Base-by-base conservation (phyloP, 2,113 vertebrate genomes). In the Spea multiplicata region DNA sequence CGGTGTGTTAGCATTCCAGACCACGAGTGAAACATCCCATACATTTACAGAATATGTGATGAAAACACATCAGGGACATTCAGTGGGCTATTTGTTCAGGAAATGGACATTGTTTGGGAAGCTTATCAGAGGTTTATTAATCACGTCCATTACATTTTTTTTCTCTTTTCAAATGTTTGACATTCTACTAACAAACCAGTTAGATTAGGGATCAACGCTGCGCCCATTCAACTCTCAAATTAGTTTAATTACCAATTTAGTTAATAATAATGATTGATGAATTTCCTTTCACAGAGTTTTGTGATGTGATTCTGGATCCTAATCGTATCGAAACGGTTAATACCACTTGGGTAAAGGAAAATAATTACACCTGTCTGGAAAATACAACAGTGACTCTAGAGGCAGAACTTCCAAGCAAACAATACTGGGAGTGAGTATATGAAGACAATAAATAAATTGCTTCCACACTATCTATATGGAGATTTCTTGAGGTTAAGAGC, bases 371-470 rank as follows among this genome's bases (percentile, higher is more conserved):
- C 0, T 93, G 91, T 72, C 7, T 88, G 0, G 88, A 88, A 4
- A 88, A 81, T 73, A 88, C 82, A 48, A 85, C 92, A 71, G 68
- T 46, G 67, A 85, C 78, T 75, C 84, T 68, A 53, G 67, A 87
- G 44, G 85, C 89, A 30, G 91, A 95, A 81, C 95, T 92, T 84
- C 93, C 91, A 14, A 99, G 92, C 75, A 96, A 98, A 75, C 93
- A 94, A 52, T 99, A 96, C 84, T 99, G 96, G 96, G 92, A 98
- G 97, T 99, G 91, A 95, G 96, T 91, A 81, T 1, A 6, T 13
- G 7, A 16, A 14, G 16, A 52, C 3, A 52, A 52, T 6, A 52
- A 52, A 52, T 52, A 7, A 10, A 52, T 52, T 1, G 6, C 6
- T 52, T 52, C 6, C 50, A 6, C 50, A 7, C 9, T 52, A 52